A percentile compares a stretch with the other conserved stretches of the same genome.
These are phyloP conservation scores for Hippasteria phrygiana DNA, from an alignment of 53 echinoderm and acorn worm species.

Conservation along the genomic window DNA sequence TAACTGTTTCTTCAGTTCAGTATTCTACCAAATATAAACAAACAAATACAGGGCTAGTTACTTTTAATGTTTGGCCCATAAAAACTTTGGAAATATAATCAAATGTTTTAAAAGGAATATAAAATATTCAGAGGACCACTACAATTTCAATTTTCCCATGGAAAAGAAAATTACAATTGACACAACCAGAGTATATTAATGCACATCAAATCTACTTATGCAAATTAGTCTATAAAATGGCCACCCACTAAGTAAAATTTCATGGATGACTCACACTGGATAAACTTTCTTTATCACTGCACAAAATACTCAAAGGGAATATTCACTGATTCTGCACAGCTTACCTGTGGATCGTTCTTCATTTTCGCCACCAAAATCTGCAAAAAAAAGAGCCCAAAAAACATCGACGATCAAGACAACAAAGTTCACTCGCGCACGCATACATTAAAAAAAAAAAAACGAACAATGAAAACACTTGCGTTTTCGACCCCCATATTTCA, in stretches of 20 bases:
- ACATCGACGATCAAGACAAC: slow-evolving; percentile 1
- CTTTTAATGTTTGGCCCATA: neutral
- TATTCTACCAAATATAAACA: slow-evolving; percentile 71
- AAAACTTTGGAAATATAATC: no score
- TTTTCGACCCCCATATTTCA: slow-evolving; percentile 16
- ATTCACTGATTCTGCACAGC: neutral
- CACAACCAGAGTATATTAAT: neutral
- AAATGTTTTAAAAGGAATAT: no score
- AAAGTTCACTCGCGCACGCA: slow-evolving; percentile 24
- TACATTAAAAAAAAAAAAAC: slow-evolving; percentile 1
- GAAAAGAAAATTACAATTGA: no score
- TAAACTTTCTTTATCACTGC: neutral
- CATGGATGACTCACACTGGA: neutral
- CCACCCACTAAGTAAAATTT: neutral
- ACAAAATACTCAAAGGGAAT: neutral
- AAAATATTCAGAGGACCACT: no score
- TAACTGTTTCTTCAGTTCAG: slow-evolving; percentile 81
- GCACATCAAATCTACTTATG: neutral
- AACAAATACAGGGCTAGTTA: neutral
- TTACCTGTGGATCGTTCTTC: slow-evolving; percentile 94
- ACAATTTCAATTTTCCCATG: no score
- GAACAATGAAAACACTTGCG: slow-evolving; percentile 44
- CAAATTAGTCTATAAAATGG: slow-evolving; percentile 26
- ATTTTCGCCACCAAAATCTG: slow-evolving; percentile 96
- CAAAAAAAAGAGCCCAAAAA: slow-evolving; percentile 43